Percentiles rank a stretch among this genome's conserved stretches.
These are phyloP conservation scores for Columba livia DNA, from an alignment of 2,113 vertebrate species.

Conservation along the genomic window DNA sequence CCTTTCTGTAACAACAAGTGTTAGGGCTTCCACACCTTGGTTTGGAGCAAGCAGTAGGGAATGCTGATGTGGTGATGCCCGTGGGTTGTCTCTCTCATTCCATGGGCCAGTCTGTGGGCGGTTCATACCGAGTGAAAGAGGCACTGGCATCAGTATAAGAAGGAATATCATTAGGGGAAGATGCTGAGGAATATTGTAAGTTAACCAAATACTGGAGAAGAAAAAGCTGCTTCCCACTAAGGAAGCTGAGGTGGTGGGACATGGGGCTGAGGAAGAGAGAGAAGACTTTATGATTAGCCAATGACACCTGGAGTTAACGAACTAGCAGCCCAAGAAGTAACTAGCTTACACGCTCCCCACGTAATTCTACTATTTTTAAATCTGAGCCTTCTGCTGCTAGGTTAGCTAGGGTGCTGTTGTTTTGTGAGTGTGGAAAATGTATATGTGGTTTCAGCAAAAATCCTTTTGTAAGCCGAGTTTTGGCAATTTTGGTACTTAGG, in stretches of 20 bases:
- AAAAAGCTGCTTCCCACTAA: background rate
- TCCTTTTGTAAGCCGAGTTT: background rate
- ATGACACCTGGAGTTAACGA: background rate
- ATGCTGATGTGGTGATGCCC: background rate
- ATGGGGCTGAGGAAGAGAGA: rapidly evolving
- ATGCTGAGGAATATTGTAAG: background rate
- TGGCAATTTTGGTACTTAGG: background rate
- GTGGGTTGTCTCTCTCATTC: background rate
- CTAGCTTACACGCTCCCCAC: rapidly evolving
- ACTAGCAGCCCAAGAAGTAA: background rate
- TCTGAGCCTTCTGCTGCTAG: background rate
- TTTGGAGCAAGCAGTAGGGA: background rate
- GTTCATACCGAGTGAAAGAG: background rate
- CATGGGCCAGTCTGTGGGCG: background rate
- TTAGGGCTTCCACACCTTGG: background rate
- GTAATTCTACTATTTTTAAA: background rate
- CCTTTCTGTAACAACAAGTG: background rate
- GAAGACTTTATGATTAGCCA: background rate
- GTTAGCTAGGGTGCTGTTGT: background rate
- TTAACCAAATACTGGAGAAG: background rate
- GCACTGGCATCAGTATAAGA: background rate
- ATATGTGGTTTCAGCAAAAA: background rate
- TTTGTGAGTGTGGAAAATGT: background rate
- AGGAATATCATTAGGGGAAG: no score
- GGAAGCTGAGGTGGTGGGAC: background rate